Percentiles rank a stretch among this genome's conserved stretches.
Conservation (phyloP, 2,888 invertebrate genomes). For the Leistus spinibarbis region DNA sequence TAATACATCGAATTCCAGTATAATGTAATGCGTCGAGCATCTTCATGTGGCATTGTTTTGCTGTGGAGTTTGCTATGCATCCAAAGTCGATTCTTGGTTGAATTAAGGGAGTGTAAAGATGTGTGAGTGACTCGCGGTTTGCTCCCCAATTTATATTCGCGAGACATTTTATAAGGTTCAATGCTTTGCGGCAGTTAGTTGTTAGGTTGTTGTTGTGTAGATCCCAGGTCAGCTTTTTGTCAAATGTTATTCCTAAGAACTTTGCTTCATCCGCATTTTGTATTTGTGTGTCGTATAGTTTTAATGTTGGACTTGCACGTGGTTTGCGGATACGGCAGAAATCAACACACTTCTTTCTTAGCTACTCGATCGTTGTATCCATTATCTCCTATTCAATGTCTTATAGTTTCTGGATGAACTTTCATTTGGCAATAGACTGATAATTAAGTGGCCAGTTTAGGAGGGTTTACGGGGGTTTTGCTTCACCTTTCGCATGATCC, state of each 20-base stretch:
- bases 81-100: conserved; percentile 43
- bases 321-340: conserved; percentile 7
- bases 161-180: conserved; percentile 40
- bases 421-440: no score
- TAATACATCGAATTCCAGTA: conserved; percentile 20
- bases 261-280: conserved; percentile 30
- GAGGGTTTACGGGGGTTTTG: no score
- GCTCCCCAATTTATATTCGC: conserved; percentile 40
- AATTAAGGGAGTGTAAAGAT: conserved; percentile 35
- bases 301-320: background rate
- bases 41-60: conserved; percentile 9
- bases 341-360: conserved; percentile 17
- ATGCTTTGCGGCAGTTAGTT: conserved; percentile 15
- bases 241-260: conserved; percentile 32
- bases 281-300: background rate
- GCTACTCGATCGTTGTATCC: no score
- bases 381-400: no score
- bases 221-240: conserved; percentile 22
- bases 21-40: conserved; percentile 40
- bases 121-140: conserved; percentile 10
- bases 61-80: conserved; percentile 41
- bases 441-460: no score
- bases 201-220: conserved; percentile 21
- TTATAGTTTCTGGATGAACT: no score
- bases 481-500: no score